A percentile compares a stretch with the other conserved stretches of the same genome.
These are phyloP conservation scores for Mizuhopecten yessoensis DNA, from an alignment of 1,140 invertebrate species.

Conservation along the genomic window DNA sequence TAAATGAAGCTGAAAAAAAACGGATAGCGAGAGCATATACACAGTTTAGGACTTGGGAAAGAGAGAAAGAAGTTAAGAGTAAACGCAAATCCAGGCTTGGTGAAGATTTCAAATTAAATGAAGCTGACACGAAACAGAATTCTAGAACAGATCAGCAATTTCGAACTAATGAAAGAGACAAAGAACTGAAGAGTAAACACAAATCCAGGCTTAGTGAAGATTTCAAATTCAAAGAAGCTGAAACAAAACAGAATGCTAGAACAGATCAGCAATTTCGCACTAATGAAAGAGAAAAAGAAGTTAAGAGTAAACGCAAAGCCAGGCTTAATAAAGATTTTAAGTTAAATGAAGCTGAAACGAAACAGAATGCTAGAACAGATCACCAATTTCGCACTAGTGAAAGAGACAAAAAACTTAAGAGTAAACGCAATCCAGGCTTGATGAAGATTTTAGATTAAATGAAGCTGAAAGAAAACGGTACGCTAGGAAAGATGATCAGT, in stretches of 20 bases:
- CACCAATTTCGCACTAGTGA: background rate
- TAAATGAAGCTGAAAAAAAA: constrained; percentile 31
- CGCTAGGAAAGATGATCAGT: no score
- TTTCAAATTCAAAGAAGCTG: no score
- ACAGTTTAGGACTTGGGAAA: constrained; percentile 44
- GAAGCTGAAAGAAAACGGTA: no score
- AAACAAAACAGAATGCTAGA: constrained; percentile 14
- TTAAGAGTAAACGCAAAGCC: constrained; percentile 51
- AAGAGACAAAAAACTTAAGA: background rate
- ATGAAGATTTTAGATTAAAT: no score
- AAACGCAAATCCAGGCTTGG: constrained; percentile 55
- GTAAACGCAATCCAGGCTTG: constrained; percentile 43
- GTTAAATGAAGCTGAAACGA: no score
- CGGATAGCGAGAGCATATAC: background rate
- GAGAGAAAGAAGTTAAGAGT: constrained; percentile 36
- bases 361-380: background rate
- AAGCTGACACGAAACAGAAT: constrained; percentile 27
- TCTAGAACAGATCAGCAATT: background rate
- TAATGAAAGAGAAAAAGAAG: constrained; percentile 44
- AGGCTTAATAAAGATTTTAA: constrained; percentile 8
- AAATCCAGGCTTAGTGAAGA: no score
- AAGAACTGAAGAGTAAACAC: constrained; percentile 22
- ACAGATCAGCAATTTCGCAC: constrained; percentile 38
- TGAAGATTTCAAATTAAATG: no score
- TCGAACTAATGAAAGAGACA: constrained; percentile 31